Percentiles rank a stretch among this genome's conserved stretches.
phyloP scores from a whole-genome alignment of 2,113 vertebrate genomes.

The Cryptotis parvus region DNA sequence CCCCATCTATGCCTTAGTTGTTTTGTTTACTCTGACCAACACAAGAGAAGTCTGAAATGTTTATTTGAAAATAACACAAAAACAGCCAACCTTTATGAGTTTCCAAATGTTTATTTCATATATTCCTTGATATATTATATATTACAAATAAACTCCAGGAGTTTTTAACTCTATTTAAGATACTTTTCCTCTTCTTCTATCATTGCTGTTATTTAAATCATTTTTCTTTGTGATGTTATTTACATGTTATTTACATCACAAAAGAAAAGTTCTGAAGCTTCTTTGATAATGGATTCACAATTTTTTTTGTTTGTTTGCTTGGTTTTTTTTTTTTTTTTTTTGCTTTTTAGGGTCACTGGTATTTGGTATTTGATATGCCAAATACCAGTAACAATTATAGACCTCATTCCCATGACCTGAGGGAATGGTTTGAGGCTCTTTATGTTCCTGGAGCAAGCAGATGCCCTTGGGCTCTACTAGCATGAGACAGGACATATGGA shows the following conservation, averaged over 20 bases:
- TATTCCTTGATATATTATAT: not conserved
- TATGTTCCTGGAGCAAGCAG: too few species aligned
- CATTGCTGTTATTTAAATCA: slow-evolving; percentile 39
- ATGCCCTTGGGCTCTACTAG: too few species aligned
- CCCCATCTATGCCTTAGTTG: not conserved
- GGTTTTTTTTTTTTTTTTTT: too few species aligned
- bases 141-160: slow-evolving; percentile 53
- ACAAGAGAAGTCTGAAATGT: slow-evolving; percentile 17
- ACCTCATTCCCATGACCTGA: too few species aligned
- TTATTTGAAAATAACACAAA: slow-evolving; percentile 58
- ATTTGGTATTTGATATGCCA: too few species aligned
- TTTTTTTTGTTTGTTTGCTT: too few species aligned
- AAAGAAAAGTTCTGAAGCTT: not conserved
- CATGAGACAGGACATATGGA: too few species aligned
- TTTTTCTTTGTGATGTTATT: too few species aligned
- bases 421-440: too few species aligned
- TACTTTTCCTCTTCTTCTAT: not conserved
- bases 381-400: too few species aligned
- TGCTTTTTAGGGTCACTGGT: too few species aligned
- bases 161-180: slow-evolving; percentile 44
- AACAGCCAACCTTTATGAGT: slow-evolving; percentile 2
- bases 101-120: slow-evolving; percentile 42
- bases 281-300: slow-evolving; percentile 5
- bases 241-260: too few species aligned
- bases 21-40: slow-evolving; percentile 36